Base-by-base conservation (phyloP, 2,888 invertebrate species). In the Incurvaria masculella region DNA sequence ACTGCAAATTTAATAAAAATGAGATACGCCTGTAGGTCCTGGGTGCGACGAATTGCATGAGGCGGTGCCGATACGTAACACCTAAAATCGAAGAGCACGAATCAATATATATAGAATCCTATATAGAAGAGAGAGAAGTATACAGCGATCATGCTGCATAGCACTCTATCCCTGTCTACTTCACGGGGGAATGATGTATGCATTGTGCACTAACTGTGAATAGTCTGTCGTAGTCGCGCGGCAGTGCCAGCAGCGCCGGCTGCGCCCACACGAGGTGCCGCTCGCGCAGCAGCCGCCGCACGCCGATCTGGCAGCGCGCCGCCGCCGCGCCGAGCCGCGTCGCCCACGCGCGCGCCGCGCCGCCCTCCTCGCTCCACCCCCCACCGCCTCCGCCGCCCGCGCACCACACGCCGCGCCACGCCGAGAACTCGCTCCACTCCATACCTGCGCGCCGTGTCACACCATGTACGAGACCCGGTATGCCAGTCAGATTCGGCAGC, bases 221-320 rank as follows among this genome's bases (percentile, higher is more conserved):
- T 53, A 94, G 85, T 59, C 89, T 87, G 74, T 97, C 97, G 74
- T 97, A 97, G 66, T 92, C 90, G 51, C 88, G 82, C 46, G 97
- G 97, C 68, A 97, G 80, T 53, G 85, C 81, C 51, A 97, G 83
- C 56, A 98, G 81, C 56, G 86, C 83, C 18, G 97, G 97, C 59
- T 85, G 85, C 59, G 85, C 81, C 92, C 94, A 94, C 57, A 83
- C 69, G 55, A 85, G 81, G 67, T 91, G 91, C 65, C 90, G 87
- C 61, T 86, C 83, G 46, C 85, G 80, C 46, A 91, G 79, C 57
- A 91, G 79, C 50, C 84, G 84, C 6, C 87, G 81, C 14, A 88
- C 78, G 53, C 56, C 80, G 46, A 64, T 78, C 65, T 73, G 72
- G 2, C 65, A 68, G 1, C 69, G 53, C 0, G 61, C 58, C 26